Conservation (phyloP, 2,113 vertebrate genomes). For the Anguilla rostrata region DNA sequence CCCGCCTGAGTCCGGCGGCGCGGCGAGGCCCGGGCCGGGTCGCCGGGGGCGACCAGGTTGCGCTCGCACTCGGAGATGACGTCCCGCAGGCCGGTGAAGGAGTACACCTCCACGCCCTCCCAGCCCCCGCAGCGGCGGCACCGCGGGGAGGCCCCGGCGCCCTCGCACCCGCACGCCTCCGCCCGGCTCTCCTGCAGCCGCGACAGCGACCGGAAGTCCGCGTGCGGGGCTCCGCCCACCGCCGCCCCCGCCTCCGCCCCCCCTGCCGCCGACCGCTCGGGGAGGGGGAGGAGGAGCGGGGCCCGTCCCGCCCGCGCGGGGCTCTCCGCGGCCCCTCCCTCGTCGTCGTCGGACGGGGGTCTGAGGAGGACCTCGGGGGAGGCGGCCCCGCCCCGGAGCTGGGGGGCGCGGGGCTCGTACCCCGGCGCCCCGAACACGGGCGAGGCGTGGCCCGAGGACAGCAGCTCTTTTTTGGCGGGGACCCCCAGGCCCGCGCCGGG, state of each 20-base stretch:
- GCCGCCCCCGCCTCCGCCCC: no score
- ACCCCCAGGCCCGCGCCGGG: conserved; percentile 48
- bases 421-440: conserved; percentile 54
- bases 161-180: neutral
- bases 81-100: conserved; percentile 87
- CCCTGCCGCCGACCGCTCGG: no score
- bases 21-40: conserved; percentile 62
- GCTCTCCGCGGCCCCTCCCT: conserved; percentile 28
- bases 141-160: conserved; percentile 51
- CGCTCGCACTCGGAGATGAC: conserved; percentile 78
- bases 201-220: conserved; percentile 84
- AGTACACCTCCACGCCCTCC: conserved; percentile 89
- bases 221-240: conserved; percentile 45
- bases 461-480: conserved; percentile 64
- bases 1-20: conserved; percentile 75
- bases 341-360: conserved; percentile 34
- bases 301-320: conserved; percentile 13
- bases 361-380: conserved; percentile 32
- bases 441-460: conserved; percentile 45
- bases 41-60: conserved; percentile 59
- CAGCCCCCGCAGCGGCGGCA: conserved; percentile 78
- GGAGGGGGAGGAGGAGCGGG: neutral
- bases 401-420: conserved; percentile 52
- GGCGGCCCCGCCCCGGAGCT: conserved; percentile 48
- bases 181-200: conserved; percentile 62